A percentile compares a stretch with the other conserved stretches of the same genome.
Evolutionary conservation across 2,797 vertebrate species (phyloP).

Genomic region (Typhlichthys eigenmanni): DNA sequence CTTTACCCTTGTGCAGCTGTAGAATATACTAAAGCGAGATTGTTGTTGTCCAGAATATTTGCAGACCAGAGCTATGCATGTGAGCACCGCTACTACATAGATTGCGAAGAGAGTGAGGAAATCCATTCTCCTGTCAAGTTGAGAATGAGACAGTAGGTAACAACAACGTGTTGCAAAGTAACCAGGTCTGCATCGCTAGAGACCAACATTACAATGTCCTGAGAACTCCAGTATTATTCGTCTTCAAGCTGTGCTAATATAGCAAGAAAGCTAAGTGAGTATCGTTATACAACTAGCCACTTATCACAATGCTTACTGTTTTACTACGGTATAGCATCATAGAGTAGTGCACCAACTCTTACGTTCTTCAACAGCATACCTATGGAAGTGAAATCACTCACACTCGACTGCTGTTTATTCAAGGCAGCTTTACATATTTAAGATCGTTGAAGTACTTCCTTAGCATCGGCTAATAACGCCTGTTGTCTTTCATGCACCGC

Average conservation of each 20-base stretch:
- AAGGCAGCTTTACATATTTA: too few relatives aligned
- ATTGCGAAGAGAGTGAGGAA: conserved; percentile 86
- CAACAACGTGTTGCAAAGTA: conserved; percentile 23
- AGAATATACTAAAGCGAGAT: conserved; percentile 57
- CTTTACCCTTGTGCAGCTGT: conserved; percentile 62
- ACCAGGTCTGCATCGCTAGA: too few relatives aligned
- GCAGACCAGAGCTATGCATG: conserved; percentile 72
- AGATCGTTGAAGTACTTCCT: too few relatives aligned
- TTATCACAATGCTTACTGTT: not conserved
- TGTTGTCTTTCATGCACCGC: too few relatives aligned
- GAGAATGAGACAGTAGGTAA: conserved; percentile 14
- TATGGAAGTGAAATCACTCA: too few relatives aligned
- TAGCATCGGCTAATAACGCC: too few relatives aligned
- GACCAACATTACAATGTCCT: not conserved
- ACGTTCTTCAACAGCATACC: not conserved
- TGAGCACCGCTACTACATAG: conserved; percentile 80
- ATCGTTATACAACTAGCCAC: not conserved
- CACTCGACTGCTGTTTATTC: too few relatives aligned
- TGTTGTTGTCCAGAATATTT: conserved; percentile 75
- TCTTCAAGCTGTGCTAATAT: conserved; percentile 17
- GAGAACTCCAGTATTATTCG: too few relatives aligned
- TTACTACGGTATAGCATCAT: not conserved
- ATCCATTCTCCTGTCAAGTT: conserved; percentile 76
- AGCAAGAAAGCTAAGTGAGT: conserved; percentile 6
- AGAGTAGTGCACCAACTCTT: not conserved